Evolutionary conservation across 2,888 invertebrate species (phyloP).

Genomic region (Platycheirus albimanus): DNA sequence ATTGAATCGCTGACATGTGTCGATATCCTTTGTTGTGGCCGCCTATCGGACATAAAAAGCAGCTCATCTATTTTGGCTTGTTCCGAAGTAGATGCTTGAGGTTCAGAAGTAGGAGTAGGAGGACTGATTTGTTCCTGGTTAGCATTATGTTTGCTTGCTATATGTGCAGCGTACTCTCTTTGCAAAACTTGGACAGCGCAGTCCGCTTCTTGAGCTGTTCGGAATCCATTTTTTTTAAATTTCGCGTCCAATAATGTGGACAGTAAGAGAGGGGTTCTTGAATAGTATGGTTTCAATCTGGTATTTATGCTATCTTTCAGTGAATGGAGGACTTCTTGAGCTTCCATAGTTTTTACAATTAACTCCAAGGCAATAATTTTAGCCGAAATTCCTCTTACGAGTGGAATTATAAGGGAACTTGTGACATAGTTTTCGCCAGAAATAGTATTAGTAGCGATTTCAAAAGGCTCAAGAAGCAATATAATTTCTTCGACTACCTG

Average conservation of each 20-base stretch:
- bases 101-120: neutral
- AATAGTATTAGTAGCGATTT: conserved; percentile 2
- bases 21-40: conserved; percentile 2
- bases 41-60: neutral
- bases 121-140: too few relatives aligned
- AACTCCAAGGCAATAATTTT: neutral
- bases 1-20: conserved; percentile 13
- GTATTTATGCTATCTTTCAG: neutral
- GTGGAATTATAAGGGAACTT: neutral
- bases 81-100: conserved; percentile 5
- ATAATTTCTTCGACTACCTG: conserved; percentile 10
- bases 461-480: conserved; percentile 6
- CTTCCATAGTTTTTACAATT: neutral
- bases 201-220: conserved; percentile 4
- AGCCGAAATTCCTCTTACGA: neutral
- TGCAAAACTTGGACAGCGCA: conserved; percentile 6
- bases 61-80: conserved; percentile 14
- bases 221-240: conserved; percentile 2
- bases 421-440: neutral
- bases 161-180: conserved; percentile 14
- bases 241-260: neutral
- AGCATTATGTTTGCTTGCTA: conserved; percentile 4
- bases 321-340: neutral
- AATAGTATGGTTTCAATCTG: neutral
- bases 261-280: neutral